These are phyloP conservation scores for Elymnias hypermnestra DNA, from an alignment of 1,140 invertebrate species.

Conservation along the genomic window DNA sequence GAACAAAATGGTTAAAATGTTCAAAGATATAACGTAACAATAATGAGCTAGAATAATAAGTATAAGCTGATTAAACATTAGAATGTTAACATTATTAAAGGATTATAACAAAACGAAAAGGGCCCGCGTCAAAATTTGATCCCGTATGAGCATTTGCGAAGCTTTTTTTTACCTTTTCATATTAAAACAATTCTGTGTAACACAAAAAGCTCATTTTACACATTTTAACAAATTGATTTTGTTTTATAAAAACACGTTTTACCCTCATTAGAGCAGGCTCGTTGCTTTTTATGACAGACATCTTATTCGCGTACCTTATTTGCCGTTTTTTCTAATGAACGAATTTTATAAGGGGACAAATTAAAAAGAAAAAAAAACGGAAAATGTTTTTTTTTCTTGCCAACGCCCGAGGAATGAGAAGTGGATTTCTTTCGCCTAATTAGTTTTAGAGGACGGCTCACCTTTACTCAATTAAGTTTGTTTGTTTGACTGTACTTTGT, in stretches of 20 bases:
- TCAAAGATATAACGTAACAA: no score
- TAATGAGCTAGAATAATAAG: no score
- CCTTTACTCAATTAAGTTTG: constrained; percentile 41
- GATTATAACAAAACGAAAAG: no score
- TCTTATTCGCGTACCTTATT: constrained; percentile 34
- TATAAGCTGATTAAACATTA: no score
- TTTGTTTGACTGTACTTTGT: constrained; percentile 30
- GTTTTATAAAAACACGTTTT: constrained; percentile 32
- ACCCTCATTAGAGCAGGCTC: constrained; percentile 37
- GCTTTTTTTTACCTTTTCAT: not conserved
- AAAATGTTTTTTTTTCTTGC: constrained; percentile 18
- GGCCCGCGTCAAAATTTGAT: not conserved
- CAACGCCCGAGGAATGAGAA: constrained; percentile 28
- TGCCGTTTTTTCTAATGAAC: constrained; percentile 29
- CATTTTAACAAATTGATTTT: constrained; percentile 35
- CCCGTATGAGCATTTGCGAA: not conserved
- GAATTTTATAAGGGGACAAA: constrained; percentile 36
- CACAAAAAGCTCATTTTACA: constrained; percentile 5
- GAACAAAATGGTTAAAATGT: no score
- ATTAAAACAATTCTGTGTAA: constrained; percentile 9
- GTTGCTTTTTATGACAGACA: constrained; percentile 43
- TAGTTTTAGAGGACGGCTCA: constrained; percentile 33
- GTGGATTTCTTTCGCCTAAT: constrained; percentile 40
- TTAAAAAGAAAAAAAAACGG: constrained; percentile 33
- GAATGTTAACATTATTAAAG: no score